Evolutionary conservation across 1,140 invertebrate species (phyloP), one percentile per base, ranked within the genome.

Genomic region (Cecropterus lyciades): DNA sequence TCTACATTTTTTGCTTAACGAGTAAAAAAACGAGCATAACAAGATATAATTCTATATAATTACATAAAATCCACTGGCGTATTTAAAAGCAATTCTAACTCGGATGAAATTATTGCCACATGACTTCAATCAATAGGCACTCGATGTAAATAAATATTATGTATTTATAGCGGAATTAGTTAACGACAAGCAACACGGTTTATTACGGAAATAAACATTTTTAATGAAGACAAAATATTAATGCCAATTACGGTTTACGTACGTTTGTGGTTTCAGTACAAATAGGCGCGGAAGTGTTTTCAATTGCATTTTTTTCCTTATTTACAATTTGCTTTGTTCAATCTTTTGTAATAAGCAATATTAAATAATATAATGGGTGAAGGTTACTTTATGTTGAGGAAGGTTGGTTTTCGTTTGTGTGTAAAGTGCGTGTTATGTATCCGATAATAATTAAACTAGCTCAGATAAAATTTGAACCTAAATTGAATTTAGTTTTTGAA

Each of bases 221-320:
- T 57, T 57, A 57, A 57, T 45, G 40, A 43, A 45, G 55, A 45
- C 55, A 57, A 45, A 57, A 56, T 56, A 51, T 30, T 24, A 13
- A 30, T 14, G 42, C 13, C 10, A 60, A 48, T 37, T 17, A 48
- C 8, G 53, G 53, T 55, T 24, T 24, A n/a, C 16, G 17, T 43
- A 57, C 37, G 53, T 13, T 17, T 43, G 53, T 43, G 53, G 53
- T 48, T 40, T n/a, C n/a, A n/a, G n/a, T n/a, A n/a, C n/a, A n/a
- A 1, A 40, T 9, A 16, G 13, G 46, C 30, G 37, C 43, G 24
- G 43, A 48, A 60, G 49, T 49, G 20, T 16, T 48, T 59, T 45
- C 40, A 24, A 20, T 20, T 45, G 14, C 1, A 46, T 13, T 45
- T 30, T 45, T 45, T 45, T 57, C 52, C 30, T 37, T 55, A 10